A percentile compares a stretch with the other conserved stretches of the same genome.
Conservation (phyloP, 2,888 invertebrate genomes). For the Cerceris rybyensis region DNA sequence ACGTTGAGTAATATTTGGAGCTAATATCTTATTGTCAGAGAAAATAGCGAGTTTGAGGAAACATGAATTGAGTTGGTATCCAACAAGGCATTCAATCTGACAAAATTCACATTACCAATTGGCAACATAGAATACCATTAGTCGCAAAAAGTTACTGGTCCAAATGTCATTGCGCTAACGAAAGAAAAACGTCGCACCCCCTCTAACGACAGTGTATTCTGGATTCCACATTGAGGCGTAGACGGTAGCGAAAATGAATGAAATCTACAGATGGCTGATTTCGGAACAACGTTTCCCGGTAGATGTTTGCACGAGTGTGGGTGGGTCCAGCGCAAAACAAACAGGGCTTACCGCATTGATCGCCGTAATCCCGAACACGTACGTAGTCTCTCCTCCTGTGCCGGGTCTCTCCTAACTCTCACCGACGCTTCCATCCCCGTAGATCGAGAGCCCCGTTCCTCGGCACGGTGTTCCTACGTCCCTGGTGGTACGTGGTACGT, state of each 20-base stretch:
- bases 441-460: slow-evolving; percentile 47
- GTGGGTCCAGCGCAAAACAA: slow-evolving; percentile 75
- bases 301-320: slow-evolving; percentile 55
- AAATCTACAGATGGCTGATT: slow-evolving; percentile 67
- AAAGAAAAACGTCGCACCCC: slow-evolving; percentile 1
- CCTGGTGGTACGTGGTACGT: slow-evolving; percentile 51
- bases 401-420: slow-evolving; percentile 59
- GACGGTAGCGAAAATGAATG: slow-evolving; percentile 64
- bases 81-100: too few species aligned
- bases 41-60: too few species aligned
- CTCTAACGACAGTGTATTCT: not conserved
- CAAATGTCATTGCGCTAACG: not conserved
- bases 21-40: too few species aligned
- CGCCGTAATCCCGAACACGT: slow-evolving; percentile 78
- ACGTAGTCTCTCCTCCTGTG: slow-evolving; percentile 63
- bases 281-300: slow-evolving; percentile 53
- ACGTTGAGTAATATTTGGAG: too few species aligned
- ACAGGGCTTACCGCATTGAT: slow-evolving; percentile 79
- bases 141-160: too few species aligned
- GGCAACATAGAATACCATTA: too few species aligned
- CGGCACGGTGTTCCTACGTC: slow-evolving; percentile 45
- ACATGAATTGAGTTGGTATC: too few species aligned
- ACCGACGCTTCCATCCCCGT: slow-evolving; percentile 43
- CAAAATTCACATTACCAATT: too few species aligned
- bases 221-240: slow-evolving; percentile 34